Evolutionary conservation across 1,140 invertebrate species (phyloP), one percentile per base, ranked within the genome.

Genomic region (Chionoecetes opilio): DNA sequence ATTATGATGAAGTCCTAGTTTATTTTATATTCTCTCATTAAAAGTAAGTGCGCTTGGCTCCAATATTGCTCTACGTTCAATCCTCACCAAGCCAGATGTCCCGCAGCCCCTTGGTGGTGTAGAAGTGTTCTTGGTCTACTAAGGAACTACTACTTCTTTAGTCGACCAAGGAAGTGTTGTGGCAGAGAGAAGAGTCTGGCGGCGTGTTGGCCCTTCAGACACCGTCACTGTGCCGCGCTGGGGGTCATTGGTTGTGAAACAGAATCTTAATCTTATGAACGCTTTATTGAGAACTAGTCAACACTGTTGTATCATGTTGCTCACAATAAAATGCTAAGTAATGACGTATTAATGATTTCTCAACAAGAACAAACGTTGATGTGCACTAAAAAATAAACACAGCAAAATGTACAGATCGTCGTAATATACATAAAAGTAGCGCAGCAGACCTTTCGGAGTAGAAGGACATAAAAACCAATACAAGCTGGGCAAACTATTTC

Each of bases 201-300:
- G n/a, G n/a, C n/a, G n/a, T n/a, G n/a, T n/a, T n/a, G n/a, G n/a
- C n/a, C n/a, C n/a, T n/a, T n/a, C n/a, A n/a, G n/a, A n/a, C n/a
- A n/a, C n/a, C n/a, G n/a, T n/a, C n/a, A n/a, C n/a, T n/a, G n/a
- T n/a, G n/a, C n/a, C n/a, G n/a, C n/a, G n/a, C n/a, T n/a, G n/a
- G n/a, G n/a, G n/a, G n/a, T 53, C 35, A 37, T 11, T 87, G 38
- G 31, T 17, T 31, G 63, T 75, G 46, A 84, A 21, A 94, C 26
- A 84, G 37, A 38, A 41, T 2, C 14, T 0, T 91, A 91, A 94
- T 94, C 29, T 94, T 91, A 94, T 94, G 93, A 91, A 94, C 87
- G 93, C 87, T 94, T 94, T 94, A 94, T 94, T 94, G 93, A 94
- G 93, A 94, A 94, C 93, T 94, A 94, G 53, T 94, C 93, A 94